Conservation (phyloP, 92 coral and sea anemone species). For the Parazoanthus atlanticus region DNA sequence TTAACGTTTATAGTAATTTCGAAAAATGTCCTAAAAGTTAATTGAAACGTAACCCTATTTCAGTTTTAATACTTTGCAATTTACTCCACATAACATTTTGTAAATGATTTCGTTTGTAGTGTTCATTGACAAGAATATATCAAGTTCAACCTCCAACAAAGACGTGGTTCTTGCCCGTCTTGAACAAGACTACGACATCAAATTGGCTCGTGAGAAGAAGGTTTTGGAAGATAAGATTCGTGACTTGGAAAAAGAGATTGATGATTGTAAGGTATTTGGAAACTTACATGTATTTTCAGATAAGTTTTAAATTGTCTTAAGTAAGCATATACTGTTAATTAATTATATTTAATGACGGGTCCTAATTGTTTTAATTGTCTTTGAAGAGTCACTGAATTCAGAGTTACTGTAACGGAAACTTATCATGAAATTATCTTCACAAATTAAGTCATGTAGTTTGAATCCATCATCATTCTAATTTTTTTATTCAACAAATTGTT, state of each 20-base stretch:
- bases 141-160: conserved; percentile 9
- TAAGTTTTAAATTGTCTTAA: too few relatives aligned
- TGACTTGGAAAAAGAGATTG: conserved; percentile 65
- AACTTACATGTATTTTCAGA: background rate
- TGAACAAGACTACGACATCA: conserved; percentile 49
- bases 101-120: background rate
- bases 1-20: too few relatives aligned
- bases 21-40: background rate
- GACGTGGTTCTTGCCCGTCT: conserved; percentile 38
- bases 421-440: too few relatives aligned
- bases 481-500: too few relatives aligned
- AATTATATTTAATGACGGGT: too few relatives aligned
- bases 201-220: conserved; percentile 45
- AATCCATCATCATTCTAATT: too few relatives aligned
- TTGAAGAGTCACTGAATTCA: too few relatives aligned
- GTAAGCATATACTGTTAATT: too few relatives aligned
- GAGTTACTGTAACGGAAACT: too few relatives aligned
- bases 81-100: background rate
- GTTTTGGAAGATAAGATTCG: conserved; percentile 59
- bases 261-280: conserved; percentile 41
- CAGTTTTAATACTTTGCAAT: background rate
- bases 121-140: conserved; percentile 29
- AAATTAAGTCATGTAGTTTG: too few relatives aligned
- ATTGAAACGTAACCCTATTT: background rate
- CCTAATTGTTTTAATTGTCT: background rate